These are phyloP conservation scores for Craseonycteris thonglongyai DNA, from an alignment of 2,113 vertebrate species.

Conservation along the genomic window DNA sequence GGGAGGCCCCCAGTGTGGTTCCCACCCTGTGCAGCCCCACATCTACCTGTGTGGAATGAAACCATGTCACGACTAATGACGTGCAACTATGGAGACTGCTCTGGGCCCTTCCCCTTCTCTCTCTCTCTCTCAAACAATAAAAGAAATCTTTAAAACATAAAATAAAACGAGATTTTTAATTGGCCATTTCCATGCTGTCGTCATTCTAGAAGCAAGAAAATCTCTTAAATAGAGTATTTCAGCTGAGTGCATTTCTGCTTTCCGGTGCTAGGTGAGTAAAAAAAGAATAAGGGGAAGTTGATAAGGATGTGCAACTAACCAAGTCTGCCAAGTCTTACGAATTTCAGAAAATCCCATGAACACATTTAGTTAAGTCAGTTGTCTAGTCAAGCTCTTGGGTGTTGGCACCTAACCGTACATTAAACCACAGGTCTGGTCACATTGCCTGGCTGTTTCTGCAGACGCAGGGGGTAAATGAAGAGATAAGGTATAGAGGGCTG, in stretches of 20 bases:
- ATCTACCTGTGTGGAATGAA: no score
- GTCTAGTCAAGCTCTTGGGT: not conserved
- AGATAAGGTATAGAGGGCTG: not conserved
- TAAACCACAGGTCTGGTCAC: not conserved
- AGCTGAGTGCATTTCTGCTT: not conserved
- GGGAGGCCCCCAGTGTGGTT: no score
- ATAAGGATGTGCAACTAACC: not conserved
- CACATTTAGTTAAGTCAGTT: not conserved
- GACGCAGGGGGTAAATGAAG: not conserved
- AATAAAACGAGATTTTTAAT: no score
- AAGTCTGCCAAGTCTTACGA: not conserved
- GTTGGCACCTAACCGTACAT: not conserved
- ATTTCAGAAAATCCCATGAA: conserved; percentile 6
- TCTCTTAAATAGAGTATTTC: not conserved
- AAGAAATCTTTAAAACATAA: no score
- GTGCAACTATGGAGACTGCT: no score
- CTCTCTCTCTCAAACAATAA: no score
- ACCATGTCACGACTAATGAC: no score
- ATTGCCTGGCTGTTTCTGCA: not conserved
- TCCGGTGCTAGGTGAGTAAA: not conserved
- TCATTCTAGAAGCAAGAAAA: not conserved
- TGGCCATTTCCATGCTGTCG: no score
- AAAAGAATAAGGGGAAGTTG: not conserved
- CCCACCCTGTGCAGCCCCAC: no score
- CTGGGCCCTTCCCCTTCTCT: no score